phyloP scores from a whole-genome alignment of 2,113 vertebrate species.

The Sporophila hypoxantha region DNA sequence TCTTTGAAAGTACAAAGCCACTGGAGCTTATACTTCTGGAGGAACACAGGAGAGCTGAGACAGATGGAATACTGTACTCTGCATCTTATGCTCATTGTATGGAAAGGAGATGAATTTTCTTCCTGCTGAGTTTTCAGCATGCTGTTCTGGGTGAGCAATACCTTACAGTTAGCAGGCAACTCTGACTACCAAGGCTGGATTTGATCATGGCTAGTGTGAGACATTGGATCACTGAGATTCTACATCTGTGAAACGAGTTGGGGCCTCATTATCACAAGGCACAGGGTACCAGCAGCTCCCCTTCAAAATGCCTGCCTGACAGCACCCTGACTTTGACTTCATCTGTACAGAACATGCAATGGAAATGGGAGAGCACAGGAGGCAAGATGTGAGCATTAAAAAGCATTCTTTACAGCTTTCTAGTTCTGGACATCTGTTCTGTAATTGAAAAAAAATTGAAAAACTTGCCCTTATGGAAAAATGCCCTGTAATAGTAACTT shows the following conservation, averaged over 20 bases:
- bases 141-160: not conserved
- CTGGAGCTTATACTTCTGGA: not conserved
- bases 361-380: not conserved
- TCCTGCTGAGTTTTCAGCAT: not conserved
- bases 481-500: not conserved
- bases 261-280: not conserved
- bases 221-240: not conserved
- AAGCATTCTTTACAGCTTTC: not conserved
- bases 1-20: not conserved
- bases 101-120: not conserved
- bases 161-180: not conserved
- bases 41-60: not conserved
- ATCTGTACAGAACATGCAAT: not conserved
- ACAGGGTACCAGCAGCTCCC: not conserved
- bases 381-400: not conserved
- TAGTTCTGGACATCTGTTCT: not conserved
- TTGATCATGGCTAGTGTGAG: not conserved
- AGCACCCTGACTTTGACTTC: not conserved
- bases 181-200: not conserved
- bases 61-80: not conserved
- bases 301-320: not conserved
- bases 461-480: not conserved
- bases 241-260: not conserved
- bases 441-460: not conserved
- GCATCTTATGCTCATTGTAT: not conserved